Base-by-base conservation (phyloP, 92 coral and sea anemone genomes). In the Palythoa heliodiscus region DNA sequence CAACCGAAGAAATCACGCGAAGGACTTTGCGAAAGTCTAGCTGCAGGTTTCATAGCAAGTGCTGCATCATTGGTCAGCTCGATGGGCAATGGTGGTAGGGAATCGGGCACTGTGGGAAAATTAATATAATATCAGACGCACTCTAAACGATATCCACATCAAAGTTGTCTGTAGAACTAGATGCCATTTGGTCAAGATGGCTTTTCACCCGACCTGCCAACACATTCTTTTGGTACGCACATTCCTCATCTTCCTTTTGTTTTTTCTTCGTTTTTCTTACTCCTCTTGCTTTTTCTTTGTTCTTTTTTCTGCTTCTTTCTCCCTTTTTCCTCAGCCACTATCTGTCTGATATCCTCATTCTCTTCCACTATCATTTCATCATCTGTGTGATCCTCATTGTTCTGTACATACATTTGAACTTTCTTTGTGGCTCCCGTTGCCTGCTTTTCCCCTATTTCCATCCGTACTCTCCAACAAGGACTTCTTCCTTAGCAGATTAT, bases 201-300 rank as follows among this genome's bases (percentile, higher is more conserved):
- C 72, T 67, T 10, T 67, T 4, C 24, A 19, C 72, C 72, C 72
- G 19, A n/a, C 72, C 72, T 11, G 72, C 72, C 72, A 67, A 67
- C 72, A 67, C 72, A 67, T 67, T 67, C 23, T 67, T 67, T 25
- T 67, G 72, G 72, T 14, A 14, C 64, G 3, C 64, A 13, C 64
- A 14, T 11, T 58, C 64, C 11, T 58, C 64, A 13, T 58, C 64
- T 19, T 58, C 11, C 64, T 13, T 58, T 58, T 58, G 64, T 58
- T 58, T 58, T 58, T 14, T 58, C 11, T 19, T 58, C 64, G 5
- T 58, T 58, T 58, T 19, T 57, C 64, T 57, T 5, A 2, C 5
- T 2, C 47, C 47, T 40, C 47, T 40, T 40, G 47, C 47, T 40
- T 40, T 40, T 43, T 43, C 48, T 43, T 43, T 43, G 1, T 58